Conservation (phyloP, 2,113 vertebrate genomes). For the Poeciliopsis prolifica region DNA sequence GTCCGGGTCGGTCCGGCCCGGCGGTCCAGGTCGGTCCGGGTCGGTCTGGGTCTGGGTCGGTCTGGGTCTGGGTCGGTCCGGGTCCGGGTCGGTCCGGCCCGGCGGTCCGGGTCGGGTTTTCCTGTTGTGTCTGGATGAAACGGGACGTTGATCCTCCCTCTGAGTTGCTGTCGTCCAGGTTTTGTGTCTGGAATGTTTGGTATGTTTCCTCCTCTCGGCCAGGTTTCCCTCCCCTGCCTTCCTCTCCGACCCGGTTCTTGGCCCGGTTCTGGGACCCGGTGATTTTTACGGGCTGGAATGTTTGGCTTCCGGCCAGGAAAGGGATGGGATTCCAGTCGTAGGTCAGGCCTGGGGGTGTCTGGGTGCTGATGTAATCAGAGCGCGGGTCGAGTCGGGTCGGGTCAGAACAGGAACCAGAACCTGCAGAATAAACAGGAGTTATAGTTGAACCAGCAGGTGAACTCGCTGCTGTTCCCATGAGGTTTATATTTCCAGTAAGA, state of each 20-base stretch:
- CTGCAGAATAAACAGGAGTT: neutral
- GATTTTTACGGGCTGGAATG: neutral
- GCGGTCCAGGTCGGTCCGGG: no score
- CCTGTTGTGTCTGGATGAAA: no score
- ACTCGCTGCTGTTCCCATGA: neutral
- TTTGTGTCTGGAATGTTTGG: neutral
- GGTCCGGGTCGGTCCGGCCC: no score
- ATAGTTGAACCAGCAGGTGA: neutral
- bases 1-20: no score
- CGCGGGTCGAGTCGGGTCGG: neutral
- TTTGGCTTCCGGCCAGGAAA: conserved; percentile 9
- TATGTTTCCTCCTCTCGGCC: neutral
- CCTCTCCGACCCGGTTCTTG: neutral
- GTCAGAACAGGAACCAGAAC: neutral
- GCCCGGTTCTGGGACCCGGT: neutral
- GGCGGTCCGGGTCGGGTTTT: no score
- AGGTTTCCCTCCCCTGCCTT: neutral
- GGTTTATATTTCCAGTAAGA: neutral
- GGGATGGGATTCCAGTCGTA: conserved; percentile 4
- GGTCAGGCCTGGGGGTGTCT: neutral
- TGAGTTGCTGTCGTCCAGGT: no score
- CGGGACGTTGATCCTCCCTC: no score
- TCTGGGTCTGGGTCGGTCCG: no score
- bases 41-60: no score
- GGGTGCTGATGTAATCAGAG: neutral